Conservation (phyloP, 2,797 vertebrate genomes). For the Meriones psammophilus region DNA sequence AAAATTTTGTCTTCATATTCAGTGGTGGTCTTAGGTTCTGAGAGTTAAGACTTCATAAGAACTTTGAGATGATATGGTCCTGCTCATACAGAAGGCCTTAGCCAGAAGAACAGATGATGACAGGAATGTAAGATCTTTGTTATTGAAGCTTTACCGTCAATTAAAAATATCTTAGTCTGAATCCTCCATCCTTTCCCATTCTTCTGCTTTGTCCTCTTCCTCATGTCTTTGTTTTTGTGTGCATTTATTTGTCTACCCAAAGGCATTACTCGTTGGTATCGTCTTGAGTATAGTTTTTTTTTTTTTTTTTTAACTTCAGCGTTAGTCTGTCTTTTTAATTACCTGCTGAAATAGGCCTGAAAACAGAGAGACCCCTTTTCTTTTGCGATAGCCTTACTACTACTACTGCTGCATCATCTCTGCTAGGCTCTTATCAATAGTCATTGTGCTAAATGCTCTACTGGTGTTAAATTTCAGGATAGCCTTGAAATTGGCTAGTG, state of each 20-base stretch:
- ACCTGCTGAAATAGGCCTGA: background rate
- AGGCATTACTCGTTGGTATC: background rate
- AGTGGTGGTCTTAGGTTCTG: background rate
- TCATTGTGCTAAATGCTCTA: background rate
- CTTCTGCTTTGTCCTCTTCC: background rate
- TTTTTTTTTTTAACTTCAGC: background rate
- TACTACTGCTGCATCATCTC: background rate
- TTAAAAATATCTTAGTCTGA: constrained; percentile 4
- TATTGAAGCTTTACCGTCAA: background rate
- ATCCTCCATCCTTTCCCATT: background rate
- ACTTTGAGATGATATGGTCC: background rate
- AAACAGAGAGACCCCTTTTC: background rate
- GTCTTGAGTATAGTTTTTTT: background rate
- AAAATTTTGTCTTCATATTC: background rate
- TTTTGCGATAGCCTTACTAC: background rate
- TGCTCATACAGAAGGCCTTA: background rate
- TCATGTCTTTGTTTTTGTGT: background rate
- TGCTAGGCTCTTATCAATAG: background rate
- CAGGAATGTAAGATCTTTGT: background rate
- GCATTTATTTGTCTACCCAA: background rate
- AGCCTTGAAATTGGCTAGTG: background rate
- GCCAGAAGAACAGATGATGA: background rate
- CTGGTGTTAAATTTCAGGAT: background rate
- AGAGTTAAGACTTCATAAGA: background rate
- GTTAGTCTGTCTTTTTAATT: background rate